Base-by-base conservation (phyloP, 2,888 invertebrate species). In the Trichogramma evanescens region DNA sequence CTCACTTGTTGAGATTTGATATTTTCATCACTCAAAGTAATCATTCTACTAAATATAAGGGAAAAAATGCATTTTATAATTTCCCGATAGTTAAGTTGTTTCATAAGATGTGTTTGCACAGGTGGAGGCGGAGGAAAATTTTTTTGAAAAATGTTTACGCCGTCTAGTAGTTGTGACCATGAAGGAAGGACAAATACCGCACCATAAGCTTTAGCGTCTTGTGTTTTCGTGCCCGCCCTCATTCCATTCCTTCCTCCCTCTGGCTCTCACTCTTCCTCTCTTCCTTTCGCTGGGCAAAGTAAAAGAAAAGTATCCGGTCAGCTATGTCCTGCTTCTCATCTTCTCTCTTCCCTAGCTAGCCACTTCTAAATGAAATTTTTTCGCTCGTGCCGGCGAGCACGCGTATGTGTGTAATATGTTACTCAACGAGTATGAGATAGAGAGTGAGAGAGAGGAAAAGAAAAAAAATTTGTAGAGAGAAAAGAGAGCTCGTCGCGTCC, bases 71-170 rank as follows among this genome's bases (percentile, higher is more conserved):
- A 56, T 56, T 59, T 61, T 51, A 58, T 51, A 63, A 63, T 63
- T 61, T 63, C 3, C 61, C 61, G 63, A 63, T 63, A 63, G 61
- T 63, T 56, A 58, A 63, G 63, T 63, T 58, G 58, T 26, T 26
- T 2, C 3, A 54, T 46, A 54, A 46, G 63, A 63, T 58, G 59
- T 61, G 56, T 61, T 63, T 61, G 61, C 59, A 58, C 56, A 63
- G 61, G 63, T 56, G 50, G 58, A 56, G 45, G 26, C 26, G 58
- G 58, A n/a, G 38, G 45, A 46, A 51, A 59, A 63, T 59, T 59
- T 58, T 54, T 56, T 61, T 59, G 58, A 63, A 61, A 56, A 60
- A 26, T 26, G 2, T 26, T 3, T 26, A 26, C 13, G 13, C 2
- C 13, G 13, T 13, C 13, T 13, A 13, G 13, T 13, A 13, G 1